These are phyloP conservation scores for Pycnomerus fuliginosus DNA, from an alignment of 2,888 invertebrate species.

Conservation along the genomic window DNA sequence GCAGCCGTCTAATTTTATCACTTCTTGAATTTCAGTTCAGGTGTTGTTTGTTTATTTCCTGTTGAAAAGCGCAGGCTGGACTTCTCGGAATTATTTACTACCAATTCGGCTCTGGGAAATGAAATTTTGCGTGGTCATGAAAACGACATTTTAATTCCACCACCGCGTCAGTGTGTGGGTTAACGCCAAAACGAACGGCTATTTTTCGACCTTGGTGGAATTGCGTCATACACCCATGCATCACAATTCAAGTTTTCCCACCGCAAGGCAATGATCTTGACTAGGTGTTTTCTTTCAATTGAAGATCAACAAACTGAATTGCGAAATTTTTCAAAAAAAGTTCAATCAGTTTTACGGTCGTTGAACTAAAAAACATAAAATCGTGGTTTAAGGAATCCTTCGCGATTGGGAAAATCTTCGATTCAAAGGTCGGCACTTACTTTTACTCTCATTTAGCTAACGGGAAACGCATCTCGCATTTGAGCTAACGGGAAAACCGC, in stretches of 20 bases:
- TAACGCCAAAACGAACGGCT: too few relatives aligned
- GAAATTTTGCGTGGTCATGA: constrained; percentile 6
- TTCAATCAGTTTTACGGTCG: constrained; percentile 10
- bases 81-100: constrained; percentile 23
- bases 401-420: constrained; percentile 4
- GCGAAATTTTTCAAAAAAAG: constrained; percentile 16
- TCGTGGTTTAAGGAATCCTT: too few relatives aligned
- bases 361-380: constrained; percentile 23
- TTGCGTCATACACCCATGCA: constrained; percentile 1
- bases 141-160: constrained; percentile 20
- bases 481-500: constrained; percentile 10
- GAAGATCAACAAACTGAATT: constrained; percentile 29
- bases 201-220: constrained; percentile 6
- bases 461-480: too few relatives aligned
- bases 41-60: constrained; percentile 20
- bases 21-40: too few relatives aligned
- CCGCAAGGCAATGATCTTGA: constrained; percentile 26
- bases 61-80: constrained; percentile 8
- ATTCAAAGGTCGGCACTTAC: constrained; percentile 1
- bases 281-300: constrained; percentile 28
- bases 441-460: constrained; percentile 8
- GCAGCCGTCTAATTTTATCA: too few relatives aligned
- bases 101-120: constrained; percentile 15
- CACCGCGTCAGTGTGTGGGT: too few relatives aligned
- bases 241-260: constrained; percentile 21